A percentile compares a stretch with the other conserved stretches of the same genome.
Evolutionary conservation across 2,797 vertebrate species (phyloP).

Genomic region (Manis pentadactyla): DNA sequence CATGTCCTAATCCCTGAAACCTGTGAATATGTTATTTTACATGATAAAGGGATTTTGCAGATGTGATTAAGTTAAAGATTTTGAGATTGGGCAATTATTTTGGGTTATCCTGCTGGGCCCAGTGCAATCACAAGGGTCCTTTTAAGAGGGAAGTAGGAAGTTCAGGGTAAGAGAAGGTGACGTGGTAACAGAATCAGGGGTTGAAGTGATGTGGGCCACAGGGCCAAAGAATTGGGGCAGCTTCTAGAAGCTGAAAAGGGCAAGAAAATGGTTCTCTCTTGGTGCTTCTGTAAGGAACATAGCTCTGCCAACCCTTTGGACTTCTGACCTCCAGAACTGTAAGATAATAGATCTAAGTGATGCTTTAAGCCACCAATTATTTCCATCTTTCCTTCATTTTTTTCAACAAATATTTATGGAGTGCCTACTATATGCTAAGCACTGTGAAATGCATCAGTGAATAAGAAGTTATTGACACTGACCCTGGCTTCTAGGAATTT

Average conservation of each 20-base stretch:
- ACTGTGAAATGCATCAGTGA: neutral
- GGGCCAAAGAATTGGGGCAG: neutral
- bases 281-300: neutral
- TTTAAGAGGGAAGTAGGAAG: neutral
- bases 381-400: neutral
- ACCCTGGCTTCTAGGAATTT: neutral
- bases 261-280: neutral
- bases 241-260: neutral
- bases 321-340: neutral
- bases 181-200: no score
- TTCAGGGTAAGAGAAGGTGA: neutral
- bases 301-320: neutral
- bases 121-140: neutral
- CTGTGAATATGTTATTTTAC: neutral
- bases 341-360: neutral
- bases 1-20: neutral
- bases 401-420: neutral
- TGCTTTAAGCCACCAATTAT: neutral
- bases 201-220: neutral
- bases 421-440: neutral
- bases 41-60: neutral
- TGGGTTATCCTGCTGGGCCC: neutral
- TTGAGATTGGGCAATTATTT: neutral
- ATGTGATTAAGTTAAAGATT: neutral
- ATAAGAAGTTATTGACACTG: neutral